Conservation (phyloP, 2,113 vertebrate species). For the Pantherophis guttatus region DNA sequence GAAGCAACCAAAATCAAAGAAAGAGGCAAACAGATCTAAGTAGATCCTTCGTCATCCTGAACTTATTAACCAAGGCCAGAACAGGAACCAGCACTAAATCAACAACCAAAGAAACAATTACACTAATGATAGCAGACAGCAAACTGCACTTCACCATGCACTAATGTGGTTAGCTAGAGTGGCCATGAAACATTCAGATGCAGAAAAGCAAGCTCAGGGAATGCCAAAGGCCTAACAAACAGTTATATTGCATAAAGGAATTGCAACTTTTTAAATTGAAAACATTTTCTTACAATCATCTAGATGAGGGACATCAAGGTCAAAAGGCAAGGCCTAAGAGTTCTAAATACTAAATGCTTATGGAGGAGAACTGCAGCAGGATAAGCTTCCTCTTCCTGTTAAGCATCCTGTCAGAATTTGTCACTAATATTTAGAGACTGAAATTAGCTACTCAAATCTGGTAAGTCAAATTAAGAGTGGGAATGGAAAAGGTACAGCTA, state of each 20-base stretch:
- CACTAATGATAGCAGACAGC: neutral
- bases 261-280: neutral
- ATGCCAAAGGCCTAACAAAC: neutral
- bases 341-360: neutral
- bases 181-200: neutral
- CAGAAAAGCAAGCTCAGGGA: neutral
- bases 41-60: neutral
- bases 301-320: neutral
- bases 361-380: neutral
- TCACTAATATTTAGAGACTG: neutral
- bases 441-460: neutral
- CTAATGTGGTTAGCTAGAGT: neutral
- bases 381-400: neutral
- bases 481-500: neutral
- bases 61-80: neutral
- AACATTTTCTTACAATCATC: neutral
- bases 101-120: neutral
- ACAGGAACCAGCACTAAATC: neutral
- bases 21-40: neutral
- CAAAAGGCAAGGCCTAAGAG: neutral
- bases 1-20: neutral
- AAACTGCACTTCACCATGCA: neutral
- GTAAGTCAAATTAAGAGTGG: neutral
- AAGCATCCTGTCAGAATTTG: neutral
- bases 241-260: neutral